These are phyloP conservation scores for Syngnathoides biaculeatus DNA, from an alignment of 2,113 vertebrate species.

Conservation along the genomic window DNA sequence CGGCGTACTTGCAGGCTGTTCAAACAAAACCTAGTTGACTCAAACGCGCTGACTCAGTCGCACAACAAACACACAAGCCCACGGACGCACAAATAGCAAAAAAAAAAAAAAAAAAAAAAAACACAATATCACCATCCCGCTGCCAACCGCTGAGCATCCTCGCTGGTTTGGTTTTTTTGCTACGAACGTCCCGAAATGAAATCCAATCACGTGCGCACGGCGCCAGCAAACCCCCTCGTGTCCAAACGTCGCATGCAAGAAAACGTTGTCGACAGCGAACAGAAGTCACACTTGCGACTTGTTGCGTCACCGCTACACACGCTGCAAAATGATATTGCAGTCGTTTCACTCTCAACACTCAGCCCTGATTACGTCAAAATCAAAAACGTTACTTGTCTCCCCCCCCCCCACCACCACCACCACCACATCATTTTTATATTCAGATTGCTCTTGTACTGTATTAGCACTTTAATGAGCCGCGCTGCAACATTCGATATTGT, in stretches of 20 bases:
- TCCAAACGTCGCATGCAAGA: background rate
- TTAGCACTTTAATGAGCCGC: constrained; percentile 1
- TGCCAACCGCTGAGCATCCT: background rate
- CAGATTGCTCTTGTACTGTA: no score
- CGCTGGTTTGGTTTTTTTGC: background rate
- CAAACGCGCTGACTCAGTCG: background rate
- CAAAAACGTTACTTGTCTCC: background rate
- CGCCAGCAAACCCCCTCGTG: background rate
- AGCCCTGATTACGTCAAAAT: background rate
- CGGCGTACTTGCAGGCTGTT: background rate
- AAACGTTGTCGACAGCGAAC: background rate
- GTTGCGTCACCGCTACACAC: background rate
- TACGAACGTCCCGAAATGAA: background rate
- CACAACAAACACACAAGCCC: background rate
- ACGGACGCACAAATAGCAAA: background rate
- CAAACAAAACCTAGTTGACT: background rate
- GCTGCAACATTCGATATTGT: background rate
- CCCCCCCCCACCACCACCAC: no score
- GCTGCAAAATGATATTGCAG: background rate
- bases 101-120: background rate
- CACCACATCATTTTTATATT: no score
- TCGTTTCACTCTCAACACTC: background rate
- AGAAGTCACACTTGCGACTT: background rate
- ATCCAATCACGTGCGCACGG: background rate
- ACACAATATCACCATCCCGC: background rate